These are phyloP conservation scores for Listronotus oregonensis DNA, from an alignment of 1,140 invertebrate genomes.

Conservation along the genomic window DNA sequence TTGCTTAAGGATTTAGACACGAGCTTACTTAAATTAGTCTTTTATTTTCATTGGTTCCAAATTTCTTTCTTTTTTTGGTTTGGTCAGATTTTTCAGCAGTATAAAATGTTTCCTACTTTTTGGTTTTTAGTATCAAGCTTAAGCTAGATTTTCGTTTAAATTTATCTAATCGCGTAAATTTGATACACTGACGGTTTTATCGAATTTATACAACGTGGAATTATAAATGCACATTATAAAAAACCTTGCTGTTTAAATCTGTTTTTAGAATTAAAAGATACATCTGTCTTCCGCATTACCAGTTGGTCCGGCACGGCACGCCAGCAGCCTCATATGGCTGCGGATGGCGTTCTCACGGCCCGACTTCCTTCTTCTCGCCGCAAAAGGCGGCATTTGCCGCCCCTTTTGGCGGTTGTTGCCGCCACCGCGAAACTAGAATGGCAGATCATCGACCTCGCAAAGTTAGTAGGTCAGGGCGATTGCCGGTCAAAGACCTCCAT, in stretches of 20 bases:
- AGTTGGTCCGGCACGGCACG: constrained; percentile 30
- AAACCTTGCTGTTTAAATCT: constrained; percentile 18
- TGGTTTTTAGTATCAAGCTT: no score
- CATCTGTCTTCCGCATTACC: constrained; percentile 37
- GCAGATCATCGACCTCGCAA: constrained; percentile 56
- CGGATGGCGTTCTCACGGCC: constrained; percentile 32
- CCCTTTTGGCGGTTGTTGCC: constrained; percentile 21
- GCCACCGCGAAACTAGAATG: constrained; percentile 56
- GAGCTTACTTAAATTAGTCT: no score
- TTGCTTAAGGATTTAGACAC: no score
- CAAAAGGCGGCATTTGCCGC: constrained; percentile 17
- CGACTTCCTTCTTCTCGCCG: constrained; percentile 33
- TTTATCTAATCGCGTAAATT: no score
- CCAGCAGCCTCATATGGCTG: constrained; percentile 34
- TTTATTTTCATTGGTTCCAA: no score
- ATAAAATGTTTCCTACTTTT: no score
- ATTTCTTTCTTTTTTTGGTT: no score
- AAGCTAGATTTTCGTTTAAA: no score
- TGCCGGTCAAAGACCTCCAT: constrained; percentile 50
- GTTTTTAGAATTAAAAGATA: constrained; percentile 36
- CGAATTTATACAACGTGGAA: no score
- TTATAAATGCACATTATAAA: background rate
- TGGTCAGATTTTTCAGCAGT: no score
- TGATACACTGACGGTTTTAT: no score
- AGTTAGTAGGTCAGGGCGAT: constrained; percentile 57